Evolutionary conservation across 1,140 invertebrate species (phyloP).

Genomic region (Drosophila orosa): DNA sequence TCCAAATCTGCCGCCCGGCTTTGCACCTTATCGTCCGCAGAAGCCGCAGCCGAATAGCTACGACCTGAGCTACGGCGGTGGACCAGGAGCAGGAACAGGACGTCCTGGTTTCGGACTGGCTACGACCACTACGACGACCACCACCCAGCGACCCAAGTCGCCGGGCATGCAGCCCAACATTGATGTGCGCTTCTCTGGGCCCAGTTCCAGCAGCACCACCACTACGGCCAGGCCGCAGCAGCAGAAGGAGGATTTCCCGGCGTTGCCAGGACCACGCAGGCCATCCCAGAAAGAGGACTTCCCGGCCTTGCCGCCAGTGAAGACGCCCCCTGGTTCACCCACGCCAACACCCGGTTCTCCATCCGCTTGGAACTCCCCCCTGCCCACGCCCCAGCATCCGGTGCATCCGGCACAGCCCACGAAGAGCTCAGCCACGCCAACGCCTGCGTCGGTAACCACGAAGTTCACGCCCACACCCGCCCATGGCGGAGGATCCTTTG

Average conservation of each 20-base stretch:
- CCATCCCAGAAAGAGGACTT: conserved; percentile 74
- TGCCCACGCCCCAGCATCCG: conserved; percentile 63
- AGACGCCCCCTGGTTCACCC: conserved; percentile 52
- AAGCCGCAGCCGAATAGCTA: conserved; percentile 72
- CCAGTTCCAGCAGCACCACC: conserved; percentile 28
- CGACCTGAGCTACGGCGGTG: conserved; percentile 77
- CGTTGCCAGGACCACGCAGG: conserved; percentile 61
- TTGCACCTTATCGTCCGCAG: conserved; percentile 68
- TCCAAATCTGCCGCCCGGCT: conserved; percentile 67
- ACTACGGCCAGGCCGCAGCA: conserved; percentile 61
- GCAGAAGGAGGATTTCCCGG: conserved; percentile 74
- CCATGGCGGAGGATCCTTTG: conserved; percentile 52
- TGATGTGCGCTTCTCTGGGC: conserved; percentile 58
- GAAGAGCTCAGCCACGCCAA: conserved; percentile 11
- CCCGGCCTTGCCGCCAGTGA: conserved; percentile 58
- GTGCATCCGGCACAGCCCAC: conserved; percentile 32
- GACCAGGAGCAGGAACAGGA: conserved; percentile 20
- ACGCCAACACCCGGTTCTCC: conserved; percentile 52
- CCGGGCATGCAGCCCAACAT: conserved; percentile 30
- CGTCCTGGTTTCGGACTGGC: conserved; percentile 61
- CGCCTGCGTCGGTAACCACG: not conserved
- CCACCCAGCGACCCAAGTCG: conserved; percentile 45
- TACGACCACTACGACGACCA: conserved; percentile 44
- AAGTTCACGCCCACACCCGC: conserved; percentile 9
- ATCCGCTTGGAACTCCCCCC: conserved; percentile 60